Evolutionary conservation across 2,113 vertebrate species (phyloP).

Genomic region (Bos indicus): DNA sequence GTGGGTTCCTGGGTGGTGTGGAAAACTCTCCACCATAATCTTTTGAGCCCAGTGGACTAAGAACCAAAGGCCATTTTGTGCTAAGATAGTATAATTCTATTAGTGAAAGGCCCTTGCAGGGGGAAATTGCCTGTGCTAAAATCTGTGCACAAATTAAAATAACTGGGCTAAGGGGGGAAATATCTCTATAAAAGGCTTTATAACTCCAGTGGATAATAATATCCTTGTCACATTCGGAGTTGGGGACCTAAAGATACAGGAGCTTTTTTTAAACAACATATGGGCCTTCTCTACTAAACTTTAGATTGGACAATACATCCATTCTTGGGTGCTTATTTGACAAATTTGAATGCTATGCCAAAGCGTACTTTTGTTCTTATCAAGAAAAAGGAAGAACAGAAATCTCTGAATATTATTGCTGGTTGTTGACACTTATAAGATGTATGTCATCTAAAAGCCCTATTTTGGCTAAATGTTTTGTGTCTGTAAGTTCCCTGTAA

Average conservation of each 20-base stretch:
- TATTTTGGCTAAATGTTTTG: constrained; percentile 66
- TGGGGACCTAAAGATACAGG: constrained; percentile 40
- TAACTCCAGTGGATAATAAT: constrained; percentile 51
- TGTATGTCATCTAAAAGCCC: constrained; percentile 67
- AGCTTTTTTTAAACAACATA: constrained; percentile 32
- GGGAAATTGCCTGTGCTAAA: constrained; percentile 66
- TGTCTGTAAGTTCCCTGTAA: constrained; percentile 64
- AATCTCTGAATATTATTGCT: constrained; percentile 53
- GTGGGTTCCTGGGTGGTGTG: not conserved
- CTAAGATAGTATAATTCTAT: constrained; percentile 65
- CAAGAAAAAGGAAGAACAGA: constrained; percentile 66
- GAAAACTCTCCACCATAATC: not conserved
- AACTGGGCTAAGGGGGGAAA: constrained; percentile 53
- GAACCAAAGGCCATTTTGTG: constrained; percentile 57
- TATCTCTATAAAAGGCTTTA: constrained; percentile 59
- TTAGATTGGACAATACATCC: constrained; percentile 50
- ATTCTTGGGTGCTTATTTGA: constrained; percentile 57
- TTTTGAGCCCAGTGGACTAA: constrained; percentile 51
- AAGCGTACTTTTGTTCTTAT: constrained; percentile 67
- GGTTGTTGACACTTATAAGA: constrained; percentile 66
- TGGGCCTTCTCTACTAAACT: constrained; percentile 41
- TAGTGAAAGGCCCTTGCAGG: constrained; percentile 57
- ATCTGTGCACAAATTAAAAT: constrained; percentile 69
- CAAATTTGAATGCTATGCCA: constrained; percentile 59
- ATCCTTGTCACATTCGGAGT: constrained; percentile 57